phyloP scores from a whole-genome alignment of 2,797 vertebrate species.

The Hydrophis major region DNA sequence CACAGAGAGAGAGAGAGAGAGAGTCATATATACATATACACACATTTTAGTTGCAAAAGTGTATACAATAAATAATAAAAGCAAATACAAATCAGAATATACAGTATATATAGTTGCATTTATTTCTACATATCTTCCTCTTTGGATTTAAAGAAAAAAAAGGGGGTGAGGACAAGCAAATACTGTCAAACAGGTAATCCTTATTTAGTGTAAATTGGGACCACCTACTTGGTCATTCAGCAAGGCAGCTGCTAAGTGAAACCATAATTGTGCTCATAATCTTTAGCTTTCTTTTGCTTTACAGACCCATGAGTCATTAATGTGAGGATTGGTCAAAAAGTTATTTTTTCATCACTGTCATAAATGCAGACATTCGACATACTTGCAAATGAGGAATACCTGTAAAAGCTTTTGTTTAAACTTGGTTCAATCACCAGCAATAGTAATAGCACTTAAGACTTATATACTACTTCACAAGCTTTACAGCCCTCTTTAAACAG shows the following conservation, averaged over 20 bases:
- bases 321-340: not conserved
- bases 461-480: too few species aligned
- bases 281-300: not conserved
- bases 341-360: not conserved
- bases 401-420: not conserved
- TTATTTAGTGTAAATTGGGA: not conserved
- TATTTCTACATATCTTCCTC: not conserved
- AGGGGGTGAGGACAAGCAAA: not conserved
- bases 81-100: not conserved
- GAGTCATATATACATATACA: too few species aligned
- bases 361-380: not conserved
- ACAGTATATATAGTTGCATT: not conserved
- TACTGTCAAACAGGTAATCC: not conserved
- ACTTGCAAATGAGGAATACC: not conserved
- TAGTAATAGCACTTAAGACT: too few species aligned
- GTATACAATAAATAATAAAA: not conserved
- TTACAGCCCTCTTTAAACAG: too few species aligned
- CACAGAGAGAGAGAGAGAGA: too few species aligned
- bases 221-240: not conserved
- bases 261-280: not conserved
- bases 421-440: not conserved
- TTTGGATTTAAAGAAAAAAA: not conserved
- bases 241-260: not conserved
- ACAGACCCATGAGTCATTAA: not conserved
- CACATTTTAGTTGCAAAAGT: not conserved